phyloP scores from a whole-genome alignment of 2,797 vertebrate species.

The Danionella dracula region DNA sequence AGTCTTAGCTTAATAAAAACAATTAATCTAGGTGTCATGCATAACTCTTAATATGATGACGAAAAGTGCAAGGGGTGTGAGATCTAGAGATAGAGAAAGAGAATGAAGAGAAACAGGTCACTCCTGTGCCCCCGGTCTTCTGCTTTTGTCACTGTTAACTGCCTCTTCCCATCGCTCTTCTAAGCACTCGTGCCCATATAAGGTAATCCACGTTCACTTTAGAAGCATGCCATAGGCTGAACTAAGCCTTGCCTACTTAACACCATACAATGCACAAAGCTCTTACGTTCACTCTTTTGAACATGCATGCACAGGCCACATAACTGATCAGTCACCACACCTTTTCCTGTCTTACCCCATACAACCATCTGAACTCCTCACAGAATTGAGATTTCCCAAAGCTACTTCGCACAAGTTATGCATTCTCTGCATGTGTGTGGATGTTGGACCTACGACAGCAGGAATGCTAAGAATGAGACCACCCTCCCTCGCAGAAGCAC shows the following conservation, averaged over 20 bases:
- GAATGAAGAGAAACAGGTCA: conserved; percentile 62
- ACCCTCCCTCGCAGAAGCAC: background rate
- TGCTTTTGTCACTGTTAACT: conserved; percentile 64
- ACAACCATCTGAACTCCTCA: background rate
- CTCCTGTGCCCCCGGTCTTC: conserved; percentile 61
- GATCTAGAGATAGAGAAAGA: background rate
- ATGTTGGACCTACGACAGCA: conserved; percentile 42
- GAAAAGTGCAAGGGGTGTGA: background rate
- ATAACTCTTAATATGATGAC: background rate
- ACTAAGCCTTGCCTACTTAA: conserved; percentile 35
- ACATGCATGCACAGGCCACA: conserved; percentile 16
- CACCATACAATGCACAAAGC: conserved; percentile 20
- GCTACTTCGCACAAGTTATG: background rate
- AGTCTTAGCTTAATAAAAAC: no score
- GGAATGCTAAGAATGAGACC: conserved; percentile 56
- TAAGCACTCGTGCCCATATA: conserved; percentile 69
- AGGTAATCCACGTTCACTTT: conserved; percentile 60
- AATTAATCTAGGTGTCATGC: no score
- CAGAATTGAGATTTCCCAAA: background rate
- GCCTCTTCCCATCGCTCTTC: conserved; percentile 62
- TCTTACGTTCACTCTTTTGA: conserved; percentile 21
- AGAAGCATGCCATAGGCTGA: conserved; percentile 59
- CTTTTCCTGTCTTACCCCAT: conserved; percentile 23
- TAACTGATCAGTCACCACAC: conserved; percentile 46
- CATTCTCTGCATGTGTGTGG: background rate